Percentiles rank a stretch among this genome's conserved stretches.
phyloP scores from a whole-genome alignment of 2,797 vertebrate genomes.

The Florisuga fusca region DNA sequence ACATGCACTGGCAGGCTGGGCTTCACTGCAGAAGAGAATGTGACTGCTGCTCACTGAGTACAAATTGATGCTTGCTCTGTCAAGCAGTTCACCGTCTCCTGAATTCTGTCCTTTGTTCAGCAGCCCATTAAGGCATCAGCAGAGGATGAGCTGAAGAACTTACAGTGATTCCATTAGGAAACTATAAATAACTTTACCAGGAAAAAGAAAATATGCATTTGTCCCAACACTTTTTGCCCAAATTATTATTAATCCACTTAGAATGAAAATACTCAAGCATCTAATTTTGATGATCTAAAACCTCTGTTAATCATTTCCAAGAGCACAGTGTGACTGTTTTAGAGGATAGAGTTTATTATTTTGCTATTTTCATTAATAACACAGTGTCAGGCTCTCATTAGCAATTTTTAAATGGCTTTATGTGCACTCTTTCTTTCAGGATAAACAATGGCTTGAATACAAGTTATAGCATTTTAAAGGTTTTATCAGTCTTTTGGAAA shows the following conservation, averaged over 20 bases:
- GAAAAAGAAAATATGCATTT: not conserved
- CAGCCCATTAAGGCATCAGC: not conserved
- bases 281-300: not conserved
- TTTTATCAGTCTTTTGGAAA: not conserved
- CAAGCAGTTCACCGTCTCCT: not conserved
- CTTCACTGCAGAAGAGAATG: not conserved
- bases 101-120: not conserved
- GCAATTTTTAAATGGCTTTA: not conserved
- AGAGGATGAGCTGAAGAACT: not conserved
- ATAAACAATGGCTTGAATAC: slow-evolving; percentile 16
- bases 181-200: not conserved
- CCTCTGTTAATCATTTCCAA: not conserved
- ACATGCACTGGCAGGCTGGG: not conserved
- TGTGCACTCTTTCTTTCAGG: not conserved
- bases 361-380: not conserved
- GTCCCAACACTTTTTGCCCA: not conserved
- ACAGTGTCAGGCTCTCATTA: not conserved
- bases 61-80: not conserved
- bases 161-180: not conserved
- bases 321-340: not conserved
- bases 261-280: not conserved
- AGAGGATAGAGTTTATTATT: not conserved
- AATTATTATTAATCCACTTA: not conserved
- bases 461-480: not conserved
- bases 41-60: not conserved